A percentile compares a stretch with the other conserved stretches of the same genome.
phyloP scores from a whole-genome alignment of 2,797 vertebrate species.

The Otolemur crassicaudatus region DNA sequence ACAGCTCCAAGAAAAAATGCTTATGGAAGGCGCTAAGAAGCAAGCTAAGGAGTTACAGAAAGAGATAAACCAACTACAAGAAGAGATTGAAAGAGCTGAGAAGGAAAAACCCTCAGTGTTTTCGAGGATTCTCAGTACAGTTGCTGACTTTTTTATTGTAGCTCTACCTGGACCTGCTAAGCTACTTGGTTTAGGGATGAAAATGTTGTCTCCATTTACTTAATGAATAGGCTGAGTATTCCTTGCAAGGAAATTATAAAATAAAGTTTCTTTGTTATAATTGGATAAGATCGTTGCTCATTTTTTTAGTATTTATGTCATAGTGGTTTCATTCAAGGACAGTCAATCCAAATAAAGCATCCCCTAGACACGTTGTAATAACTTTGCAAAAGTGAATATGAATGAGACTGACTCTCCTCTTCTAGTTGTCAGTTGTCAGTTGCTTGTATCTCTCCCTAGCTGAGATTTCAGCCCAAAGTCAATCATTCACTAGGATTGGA shows the following conservation, averaged over 20 bases:
- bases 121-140: accelerated
- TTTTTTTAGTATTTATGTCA: not conserved
- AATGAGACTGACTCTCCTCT: no score
- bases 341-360: not conserved
- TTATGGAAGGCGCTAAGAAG: not conserved
- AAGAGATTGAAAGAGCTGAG: not conserved
- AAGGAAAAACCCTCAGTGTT: accelerated
- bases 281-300: not conserved
- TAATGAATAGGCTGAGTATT: not conserved
- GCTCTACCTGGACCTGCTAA: not conserved
- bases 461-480: no score
- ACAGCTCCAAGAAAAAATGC: conserved; percentile 50
- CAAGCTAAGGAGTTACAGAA: not conserved
- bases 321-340: not conserved
- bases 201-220: accelerated
- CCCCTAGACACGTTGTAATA: no score
- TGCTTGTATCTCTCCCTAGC: no score
- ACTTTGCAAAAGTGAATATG: no score
- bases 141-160: accelerated
- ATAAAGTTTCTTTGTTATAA: not conserved
- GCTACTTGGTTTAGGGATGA: accelerated
- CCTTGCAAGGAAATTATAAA: not conserved
- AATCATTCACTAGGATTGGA: no score
- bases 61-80: not conserved
- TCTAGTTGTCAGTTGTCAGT: no score